Conservation (phyloP, 2,113 vertebrate species). For the Cavia porcellus region DNA sequence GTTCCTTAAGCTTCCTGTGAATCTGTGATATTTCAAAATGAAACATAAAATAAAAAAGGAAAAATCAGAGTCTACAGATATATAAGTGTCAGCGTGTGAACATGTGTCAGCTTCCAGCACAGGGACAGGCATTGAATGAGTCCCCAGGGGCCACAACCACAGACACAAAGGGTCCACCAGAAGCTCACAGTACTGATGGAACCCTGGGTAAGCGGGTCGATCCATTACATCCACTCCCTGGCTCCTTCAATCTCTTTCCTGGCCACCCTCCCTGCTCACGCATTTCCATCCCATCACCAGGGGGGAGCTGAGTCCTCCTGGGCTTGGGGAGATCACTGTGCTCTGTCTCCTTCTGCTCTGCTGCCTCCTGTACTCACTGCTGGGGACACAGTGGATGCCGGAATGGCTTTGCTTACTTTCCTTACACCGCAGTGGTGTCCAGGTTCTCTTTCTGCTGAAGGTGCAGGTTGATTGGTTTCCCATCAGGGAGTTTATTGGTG, state of each 20-base stretch:
- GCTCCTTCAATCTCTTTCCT: neutral
- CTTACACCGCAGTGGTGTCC: neutral
- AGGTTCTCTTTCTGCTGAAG: neutral
- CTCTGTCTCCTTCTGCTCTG: neutral
- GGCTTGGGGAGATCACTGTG: neutral
- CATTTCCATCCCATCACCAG: neutral
- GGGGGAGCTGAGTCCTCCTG: neutral
- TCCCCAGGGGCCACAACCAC: neutral
- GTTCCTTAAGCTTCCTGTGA: neutral
- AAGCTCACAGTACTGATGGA: fast-evolving
- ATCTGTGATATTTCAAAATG: neutral
- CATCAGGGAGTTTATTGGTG: neutral
- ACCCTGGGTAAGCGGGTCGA: neutral
- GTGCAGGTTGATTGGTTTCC: neutral
- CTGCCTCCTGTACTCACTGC: neutral
- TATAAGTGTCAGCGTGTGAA: neutral
- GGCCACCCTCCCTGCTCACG: neutral
- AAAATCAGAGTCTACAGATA: neutral
- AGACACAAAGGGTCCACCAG: neutral
- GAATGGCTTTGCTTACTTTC: neutral
- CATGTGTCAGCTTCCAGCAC: neutral
- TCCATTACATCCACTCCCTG: neutral
- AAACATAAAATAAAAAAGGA: neutral
- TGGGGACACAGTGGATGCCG: too few species aligned
- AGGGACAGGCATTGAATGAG: neutral